Percentiles rank a stretch among this genome's conserved stretches.
Conservation (phyloP, 64 coral and sea anemone genomes). For the Montipora cactus region DNA sequence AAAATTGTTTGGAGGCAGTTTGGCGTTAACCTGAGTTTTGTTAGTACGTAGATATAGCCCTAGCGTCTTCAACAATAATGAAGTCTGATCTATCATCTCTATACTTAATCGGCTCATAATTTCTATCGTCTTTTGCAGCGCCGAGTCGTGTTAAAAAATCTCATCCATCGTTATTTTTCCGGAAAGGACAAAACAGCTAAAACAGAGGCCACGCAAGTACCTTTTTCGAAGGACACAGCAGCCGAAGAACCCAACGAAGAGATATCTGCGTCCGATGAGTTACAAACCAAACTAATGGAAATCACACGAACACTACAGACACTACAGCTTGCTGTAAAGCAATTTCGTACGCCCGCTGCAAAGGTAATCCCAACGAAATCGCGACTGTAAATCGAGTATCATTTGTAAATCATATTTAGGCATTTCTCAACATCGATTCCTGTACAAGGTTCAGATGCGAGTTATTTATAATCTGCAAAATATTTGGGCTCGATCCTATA, state of each 20-base stretch:
- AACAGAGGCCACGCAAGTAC: neutral
- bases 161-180: conserved; percentile 48
- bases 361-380: neutral
- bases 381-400: too few species aligned
- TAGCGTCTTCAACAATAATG: too few species aligned
- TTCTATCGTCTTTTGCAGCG: conserved; percentile 12
- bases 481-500: too few species aligned
- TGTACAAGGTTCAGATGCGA: too few species aligned
- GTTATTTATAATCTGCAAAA: too few species aligned
- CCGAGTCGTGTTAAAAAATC: conserved; percentile 26
- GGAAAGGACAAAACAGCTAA: neutral
- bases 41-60: too few species aligned
- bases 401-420: too few species aligned
- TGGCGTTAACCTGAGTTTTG: too few species aligned
- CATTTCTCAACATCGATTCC: too few species aligned
- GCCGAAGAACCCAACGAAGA: neutral
- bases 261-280: neutral
- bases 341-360: neutral
- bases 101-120: neutral
- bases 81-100: too few species aligned
- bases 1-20: too few species aligned
- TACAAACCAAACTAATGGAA: conserved; percentile 27
- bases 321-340: neutral
- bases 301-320: conserved; percentile 36
- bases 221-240: neutral